A percentile compares a stretch with the other conserved stretches of the same genome.
These are phyloP conservation scores for Platynereis dumerilii DNA, from an alignment of 2,888 invertebrate genomes.

Conservation along the genomic window DNA sequence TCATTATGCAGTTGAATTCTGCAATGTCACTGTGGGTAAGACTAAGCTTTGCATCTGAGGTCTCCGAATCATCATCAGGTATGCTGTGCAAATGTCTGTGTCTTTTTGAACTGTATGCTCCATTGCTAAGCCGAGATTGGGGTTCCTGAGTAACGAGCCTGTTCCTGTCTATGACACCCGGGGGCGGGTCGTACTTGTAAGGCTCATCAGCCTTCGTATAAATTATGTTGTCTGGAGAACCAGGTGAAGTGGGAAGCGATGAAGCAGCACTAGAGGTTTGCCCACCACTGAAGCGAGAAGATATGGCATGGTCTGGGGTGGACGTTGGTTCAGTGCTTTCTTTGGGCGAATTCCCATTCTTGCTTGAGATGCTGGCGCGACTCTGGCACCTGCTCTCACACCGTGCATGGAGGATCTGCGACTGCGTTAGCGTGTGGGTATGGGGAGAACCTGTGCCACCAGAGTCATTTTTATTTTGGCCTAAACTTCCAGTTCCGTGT, in stretches of 20 bases:
- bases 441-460: background rate
- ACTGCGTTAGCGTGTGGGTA: slow-evolving; percentile 31
- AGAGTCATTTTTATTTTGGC: background rate
- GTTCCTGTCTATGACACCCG: background rate
- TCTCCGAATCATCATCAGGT: background rate
- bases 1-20: slow-evolving; percentile 43
- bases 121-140: background rate
- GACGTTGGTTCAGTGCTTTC: background rate
- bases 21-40: slow-evolving; percentile 35
- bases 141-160: background rate
- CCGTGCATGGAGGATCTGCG: slow-evolving; percentile 30
- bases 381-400: slow-evolving; percentile 13
- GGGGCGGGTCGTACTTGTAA: background rate
- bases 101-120: too few species aligned
- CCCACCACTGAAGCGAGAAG: background rate
- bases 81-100: background rate
- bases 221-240: background rate
- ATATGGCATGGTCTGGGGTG: background rate
- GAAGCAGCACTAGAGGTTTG: background rate
- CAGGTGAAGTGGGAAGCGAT: slow-evolving; percentile 2
- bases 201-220: too few species aligned
- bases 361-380: slow-evolving; percentile 2
- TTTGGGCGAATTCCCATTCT: background rate
- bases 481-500: slow-evolving; percentile 24
- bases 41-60: background rate